phyloP scores from a whole-genome alignment of 2,113 vertebrate species.

The Tauraco erythrolophus region DNA sequence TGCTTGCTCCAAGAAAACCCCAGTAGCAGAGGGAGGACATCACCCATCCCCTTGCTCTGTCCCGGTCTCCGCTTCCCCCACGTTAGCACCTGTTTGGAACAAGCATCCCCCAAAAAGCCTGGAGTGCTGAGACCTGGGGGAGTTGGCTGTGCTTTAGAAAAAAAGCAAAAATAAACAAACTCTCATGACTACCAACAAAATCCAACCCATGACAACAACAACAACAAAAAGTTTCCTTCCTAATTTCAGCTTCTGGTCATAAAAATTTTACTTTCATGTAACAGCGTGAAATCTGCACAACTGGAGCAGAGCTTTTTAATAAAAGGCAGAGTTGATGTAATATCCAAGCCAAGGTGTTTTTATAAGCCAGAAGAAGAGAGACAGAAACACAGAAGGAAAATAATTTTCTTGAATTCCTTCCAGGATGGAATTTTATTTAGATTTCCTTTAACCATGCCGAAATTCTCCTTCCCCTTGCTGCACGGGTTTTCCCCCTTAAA shows the following conservation, averaged over 20 bases:
- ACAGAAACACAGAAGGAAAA: slow-evolving; percentile 61
- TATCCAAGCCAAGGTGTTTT: slow-evolving; percentile 60
- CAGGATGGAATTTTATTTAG: slow-evolving; percentile 51
- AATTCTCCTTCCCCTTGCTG: neutral
- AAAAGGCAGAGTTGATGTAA: slow-evolving; percentile 45
- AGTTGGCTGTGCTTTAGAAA: neutral
- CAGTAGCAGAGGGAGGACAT: neutral
- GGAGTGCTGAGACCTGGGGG: neutral
- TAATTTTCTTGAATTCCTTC: slow-evolving; percentile 62
- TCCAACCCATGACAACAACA: neutral
- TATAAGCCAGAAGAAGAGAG: slow-evolving; percentile 60
- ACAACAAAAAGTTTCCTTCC: neutral
- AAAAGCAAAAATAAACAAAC: neutral
- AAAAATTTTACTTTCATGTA: slow-evolving; percentile 63
- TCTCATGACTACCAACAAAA: neutral
- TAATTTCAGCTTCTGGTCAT: slow-evolving; percentile 62
- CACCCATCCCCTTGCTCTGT: neutral
- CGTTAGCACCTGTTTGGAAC: neutral
- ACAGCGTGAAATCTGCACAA: slow-evolving; percentile 48
- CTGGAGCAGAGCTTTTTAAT: slow-evolving; percentile 12
- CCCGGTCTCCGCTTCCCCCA: neutral
- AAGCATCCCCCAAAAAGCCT: neutral
- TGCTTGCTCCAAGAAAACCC: neutral
- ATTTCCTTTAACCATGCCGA: neutral
- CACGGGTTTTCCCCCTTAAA: neutral